phyloP scores from a whole-genome alignment of 2,888 invertebrate genomes.

The Drosophila nr. perissopoda region DNA sequence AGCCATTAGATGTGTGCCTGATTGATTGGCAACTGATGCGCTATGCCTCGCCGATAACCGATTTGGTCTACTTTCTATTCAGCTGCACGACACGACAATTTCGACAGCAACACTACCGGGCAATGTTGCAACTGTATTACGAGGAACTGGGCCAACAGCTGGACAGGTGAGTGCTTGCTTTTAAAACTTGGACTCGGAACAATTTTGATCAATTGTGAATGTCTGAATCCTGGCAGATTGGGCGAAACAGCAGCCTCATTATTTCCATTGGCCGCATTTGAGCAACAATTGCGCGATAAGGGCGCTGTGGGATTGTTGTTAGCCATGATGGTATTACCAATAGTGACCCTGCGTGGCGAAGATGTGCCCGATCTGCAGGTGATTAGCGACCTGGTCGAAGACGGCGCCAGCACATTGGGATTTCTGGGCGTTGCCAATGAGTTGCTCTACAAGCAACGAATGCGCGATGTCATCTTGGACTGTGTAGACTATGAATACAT shows the following conservation, averaged over 20 bases:
- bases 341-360: constrained; percentile 72
- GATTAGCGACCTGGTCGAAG: constrained; percentile 73
- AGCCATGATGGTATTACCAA: constrained; percentile 80
- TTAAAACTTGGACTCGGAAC: neutral
- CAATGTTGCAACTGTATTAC: constrained; percentile 78
- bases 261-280: constrained; percentile 69
- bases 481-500: constrained; percentile 73
- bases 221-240: constrained; percentile 54
- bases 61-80: constrained; percentile 81
- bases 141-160: constrained; percentile 64
- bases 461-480: constrained; percentile 78
- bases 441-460: constrained; percentile 61
- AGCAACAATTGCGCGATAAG: constrained; percentile 71
- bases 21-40: constrained; percentile 83
- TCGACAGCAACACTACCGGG: constrained; percentile 64
- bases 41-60: constrained; percentile 81
- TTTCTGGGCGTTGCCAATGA: constrained; percentile 63
- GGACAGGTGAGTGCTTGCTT: constrained; percentile 51
- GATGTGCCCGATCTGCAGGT: constrained; percentile 81
- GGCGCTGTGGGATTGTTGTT: constrained; percentile 77
- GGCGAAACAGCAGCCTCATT: constrained; percentile 68
- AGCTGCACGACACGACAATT: constrained; percentile 75
- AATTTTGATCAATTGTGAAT: neutral
- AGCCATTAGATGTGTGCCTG: constrained; percentile 62
- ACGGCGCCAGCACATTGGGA: constrained; percentile 66